phyloP scores from a whole-genome alignment of 2,113 vertebrate species.

The Larimichthys polyactis region DNA sequence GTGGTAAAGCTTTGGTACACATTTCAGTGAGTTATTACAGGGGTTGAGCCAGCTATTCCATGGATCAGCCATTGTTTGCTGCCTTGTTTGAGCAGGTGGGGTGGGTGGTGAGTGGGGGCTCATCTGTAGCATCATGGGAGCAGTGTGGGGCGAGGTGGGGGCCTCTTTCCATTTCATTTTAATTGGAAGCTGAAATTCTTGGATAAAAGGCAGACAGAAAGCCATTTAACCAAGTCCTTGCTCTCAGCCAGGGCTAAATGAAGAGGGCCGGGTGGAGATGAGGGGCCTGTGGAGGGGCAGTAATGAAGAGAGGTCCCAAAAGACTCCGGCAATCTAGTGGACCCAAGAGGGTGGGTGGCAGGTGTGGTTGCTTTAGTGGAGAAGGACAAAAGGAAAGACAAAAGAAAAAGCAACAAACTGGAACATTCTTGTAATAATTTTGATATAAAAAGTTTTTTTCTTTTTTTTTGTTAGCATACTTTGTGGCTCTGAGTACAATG shows the following conservation, averaged over 20 bases:
- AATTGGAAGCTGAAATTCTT: constrained; percentile 77
- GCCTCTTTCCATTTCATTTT: constrained; percentile 72
- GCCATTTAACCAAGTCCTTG: constrained; percentile 65
- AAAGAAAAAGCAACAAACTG: not conserved
- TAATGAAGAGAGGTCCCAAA: constrained; percentile 78
- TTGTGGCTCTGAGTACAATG: not conserved
- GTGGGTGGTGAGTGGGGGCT: constrained; percentile 25
- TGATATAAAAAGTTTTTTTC: not conserved
- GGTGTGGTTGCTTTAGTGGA: not conserved
- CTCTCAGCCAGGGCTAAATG: constrained; percentile 68
- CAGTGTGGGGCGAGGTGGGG: constrained; percentile 21
- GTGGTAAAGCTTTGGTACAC: constrained; percentile 61
- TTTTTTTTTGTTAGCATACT: constrained; percentile 22
- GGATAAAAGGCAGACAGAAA: constrained; percentile 67
- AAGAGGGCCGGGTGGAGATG: constrained; percentile 62
- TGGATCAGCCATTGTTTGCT: constrained; percentile 71
- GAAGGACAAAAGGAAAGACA: not conserved
- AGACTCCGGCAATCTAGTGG: constrained; percentile 56
- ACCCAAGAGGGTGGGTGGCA: not conserved
- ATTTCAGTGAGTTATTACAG: constrained; percentile 64
- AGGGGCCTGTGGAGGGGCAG: constrained; percentile 59
- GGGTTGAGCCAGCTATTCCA: constrained; percentile 45
- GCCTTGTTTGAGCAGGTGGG: constrained; percentile 72
- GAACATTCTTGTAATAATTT: not conserved
- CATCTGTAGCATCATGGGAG: constrained; percentile 53